Base-by-base conservation (phyloP, 2,797 vertebrate species). In the Rhynchonycteris naso region DNA sequence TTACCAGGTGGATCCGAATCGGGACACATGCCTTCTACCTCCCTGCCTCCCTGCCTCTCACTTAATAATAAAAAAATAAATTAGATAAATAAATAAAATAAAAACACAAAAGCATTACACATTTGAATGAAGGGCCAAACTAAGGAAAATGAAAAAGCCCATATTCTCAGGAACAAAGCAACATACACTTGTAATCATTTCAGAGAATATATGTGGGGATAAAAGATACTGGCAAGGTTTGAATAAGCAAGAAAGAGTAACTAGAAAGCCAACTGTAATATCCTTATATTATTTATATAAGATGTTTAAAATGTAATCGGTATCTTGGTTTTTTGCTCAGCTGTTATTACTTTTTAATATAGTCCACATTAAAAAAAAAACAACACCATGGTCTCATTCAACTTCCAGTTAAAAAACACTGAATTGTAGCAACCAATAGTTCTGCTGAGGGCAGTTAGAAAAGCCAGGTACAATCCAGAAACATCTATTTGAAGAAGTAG, bases 191-290 rank as follows among this genome's bases (percentile, higher is more conserved):
- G 11, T 61, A 78, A 43, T 52, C 21, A 72, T 85, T 78, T 84
- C 79, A 43, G 33, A 91, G 59, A 56, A 93, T 68, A 79, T 69
- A 79, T n/a, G 33, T n/a, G 33, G 21, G 33, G 5, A 58, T 81
- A 65, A 10, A 88, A 58, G 56, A 81, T n/a, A 59, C 11, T 43
- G 14, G 54, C 21, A 90, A 33, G 26, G 35, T 88, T 91, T 93
- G 52, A 89, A 74, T 69, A 95, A 91, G 50, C 68, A 88, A 88
- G 79, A 69, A 80, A 89, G 12, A 66, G 10, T 80, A 86, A 90
- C 28, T 81, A 63, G 63, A 93, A 82, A 78, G 38, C 68, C 47
- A 76, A 87, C 18, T 47, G 10, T 19, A 63, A 56, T 35, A 66
- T 10, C 15, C 16, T 85, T 54, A 50, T 91, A 50, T 91, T 68